Percentiles rank a stretch among this genome's conserved stretches.
These are phyloP conservation scores for Lamproptera curius DNA, from an alignment of 2,888 invertebrate genomes.

Conservation along the genomic window DNA sequence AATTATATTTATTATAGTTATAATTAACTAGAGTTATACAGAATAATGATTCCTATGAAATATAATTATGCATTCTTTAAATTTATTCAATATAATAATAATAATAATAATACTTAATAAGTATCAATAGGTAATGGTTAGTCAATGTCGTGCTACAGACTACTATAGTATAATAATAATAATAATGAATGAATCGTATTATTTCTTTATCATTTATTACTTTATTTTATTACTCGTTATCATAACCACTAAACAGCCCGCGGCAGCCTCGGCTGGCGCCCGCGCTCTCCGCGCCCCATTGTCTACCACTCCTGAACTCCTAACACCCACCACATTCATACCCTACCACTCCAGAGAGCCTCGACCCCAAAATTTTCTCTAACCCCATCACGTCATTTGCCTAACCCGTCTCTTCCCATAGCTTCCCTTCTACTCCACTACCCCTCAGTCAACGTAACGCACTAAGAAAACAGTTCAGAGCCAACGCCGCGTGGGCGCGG, in stretches of 20 bases:
- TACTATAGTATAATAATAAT: conserved; percentile 69
- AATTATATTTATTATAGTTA: conserved; percentile 72
- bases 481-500: conserved; percentile 23
- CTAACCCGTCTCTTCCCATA: not conserved
- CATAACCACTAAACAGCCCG: conserved; percentile 69
- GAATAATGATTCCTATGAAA: conserved; percentile 80
- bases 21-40: conserved; percentile 79
- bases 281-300: conserved; percentile 29
- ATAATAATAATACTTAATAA: conserved; percentile 77
- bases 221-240: conserved; percentile 72
- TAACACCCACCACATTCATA: not conserved
- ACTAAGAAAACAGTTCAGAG: no score
- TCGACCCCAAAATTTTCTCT: conserved; percentile 1
- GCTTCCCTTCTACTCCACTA: not conserved
- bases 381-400: not conserved
- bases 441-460: not conserved
- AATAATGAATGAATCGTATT: conserved; percentile 75
- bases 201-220: conserved; percentile 67
- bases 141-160: conserved; percentile 74
- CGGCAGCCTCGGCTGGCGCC: conserved; percentile 61
- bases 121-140: conserved; percentile 78
- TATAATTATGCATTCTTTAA: conserved; percentile 79
- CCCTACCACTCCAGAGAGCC: no score
- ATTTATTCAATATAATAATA: conserved; percentile 77
- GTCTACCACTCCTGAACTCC: not conserved